phyloP scores from a whole-genome alignment of 1,140 invertebrate species.

The Oryctes rhinoceros region DNA sequence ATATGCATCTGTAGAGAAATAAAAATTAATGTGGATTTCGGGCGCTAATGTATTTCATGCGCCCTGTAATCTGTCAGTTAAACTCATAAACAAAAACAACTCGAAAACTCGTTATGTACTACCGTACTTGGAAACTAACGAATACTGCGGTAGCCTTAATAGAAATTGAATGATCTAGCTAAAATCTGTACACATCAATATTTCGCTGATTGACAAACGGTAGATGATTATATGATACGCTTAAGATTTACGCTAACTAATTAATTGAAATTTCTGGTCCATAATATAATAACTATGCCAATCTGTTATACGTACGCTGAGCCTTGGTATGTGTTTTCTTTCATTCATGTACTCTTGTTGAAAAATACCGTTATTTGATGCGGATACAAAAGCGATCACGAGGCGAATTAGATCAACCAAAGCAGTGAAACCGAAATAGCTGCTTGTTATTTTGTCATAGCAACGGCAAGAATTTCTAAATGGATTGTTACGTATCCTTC shows the following conservation, averaged over 20 bases:
- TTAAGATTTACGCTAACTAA: neutral
- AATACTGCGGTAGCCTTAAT: neutral
- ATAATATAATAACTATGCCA: conserved; percentile 20
- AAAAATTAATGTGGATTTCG: neutral
- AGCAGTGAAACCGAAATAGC: neutral
- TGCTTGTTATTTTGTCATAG: neutral
- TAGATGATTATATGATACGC: conserved; percentile 24
- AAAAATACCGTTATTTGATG: neutral
- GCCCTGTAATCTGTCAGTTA: neutral
- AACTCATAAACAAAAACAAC: conserved; percentile 2
- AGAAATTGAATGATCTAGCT: conserved; percentile 3
- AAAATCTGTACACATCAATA: conserved; percentile 27
- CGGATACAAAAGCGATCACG: neutral
- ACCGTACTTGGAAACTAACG: neutral
- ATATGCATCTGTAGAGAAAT: neutral
- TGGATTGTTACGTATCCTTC: neutral
- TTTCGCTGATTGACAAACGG: conserved; percentile 18
- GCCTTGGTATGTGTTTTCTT: neutral
- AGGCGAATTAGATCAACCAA: neutral
- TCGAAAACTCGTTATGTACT: neutral
- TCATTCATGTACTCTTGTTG: neutral
- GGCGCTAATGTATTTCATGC: neutral
- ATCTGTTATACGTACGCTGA: neutral
- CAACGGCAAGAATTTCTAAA: neutral
- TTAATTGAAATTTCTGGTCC: conserved; percentile 25